phyloP scores from a whole-genome alignment of 2,888 invertebrate species.

The Elysia crispata region DNA sequence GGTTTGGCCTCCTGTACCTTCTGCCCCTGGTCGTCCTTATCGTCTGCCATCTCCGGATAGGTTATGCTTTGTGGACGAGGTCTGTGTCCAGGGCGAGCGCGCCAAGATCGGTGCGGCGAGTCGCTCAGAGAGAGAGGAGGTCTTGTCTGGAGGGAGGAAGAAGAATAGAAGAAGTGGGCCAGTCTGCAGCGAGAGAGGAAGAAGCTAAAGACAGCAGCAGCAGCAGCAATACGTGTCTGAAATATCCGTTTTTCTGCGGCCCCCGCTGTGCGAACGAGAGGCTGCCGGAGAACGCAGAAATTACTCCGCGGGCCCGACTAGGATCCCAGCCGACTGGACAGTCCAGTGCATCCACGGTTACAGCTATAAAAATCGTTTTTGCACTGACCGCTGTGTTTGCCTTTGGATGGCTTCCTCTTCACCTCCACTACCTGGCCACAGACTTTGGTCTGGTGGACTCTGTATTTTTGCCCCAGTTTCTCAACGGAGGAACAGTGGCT shows the following conservation, averaged over 20 bases:
- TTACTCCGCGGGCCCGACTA: slow-evolving; percentile 36
- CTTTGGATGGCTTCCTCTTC: slow-evolving; percentile 55
- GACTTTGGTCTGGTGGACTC: slow-evolving; percentile 45
- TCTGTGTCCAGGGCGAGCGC: slow-evolving; percentile 42
- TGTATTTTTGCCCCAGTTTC: slow-evolving; percentile 30
- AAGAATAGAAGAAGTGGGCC: no score
- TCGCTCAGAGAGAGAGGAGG: slow-evolving; percentile 49
- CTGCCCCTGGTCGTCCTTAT: slow-evolving; percentile 49
- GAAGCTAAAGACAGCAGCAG: no score
- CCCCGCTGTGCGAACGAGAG: no score
- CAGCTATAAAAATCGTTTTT: slow-evolving; percentile 50
- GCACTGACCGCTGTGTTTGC: slow-evolving; percentile 53
- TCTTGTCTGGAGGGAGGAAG: no score
- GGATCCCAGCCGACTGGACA: no score
- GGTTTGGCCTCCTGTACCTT: slow-evolving; percentile 49
- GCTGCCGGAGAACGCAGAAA: no score
- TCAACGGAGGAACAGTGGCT: slow-evolving; percentile 45
- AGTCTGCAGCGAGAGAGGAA: no score
- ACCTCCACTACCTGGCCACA: slow-evolving; percentile 49
- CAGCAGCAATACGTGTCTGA: no score
- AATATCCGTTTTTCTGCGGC: no score
- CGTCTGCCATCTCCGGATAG: slow-evolving; percentile 52
- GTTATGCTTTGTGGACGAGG: slow-evolving; percentile 50
- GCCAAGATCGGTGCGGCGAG: not conserved
- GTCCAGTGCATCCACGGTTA: no score